Conservation (phyloP, 2,113 vertebrate genomes). For the Osmerus eperlanus region DNA sequence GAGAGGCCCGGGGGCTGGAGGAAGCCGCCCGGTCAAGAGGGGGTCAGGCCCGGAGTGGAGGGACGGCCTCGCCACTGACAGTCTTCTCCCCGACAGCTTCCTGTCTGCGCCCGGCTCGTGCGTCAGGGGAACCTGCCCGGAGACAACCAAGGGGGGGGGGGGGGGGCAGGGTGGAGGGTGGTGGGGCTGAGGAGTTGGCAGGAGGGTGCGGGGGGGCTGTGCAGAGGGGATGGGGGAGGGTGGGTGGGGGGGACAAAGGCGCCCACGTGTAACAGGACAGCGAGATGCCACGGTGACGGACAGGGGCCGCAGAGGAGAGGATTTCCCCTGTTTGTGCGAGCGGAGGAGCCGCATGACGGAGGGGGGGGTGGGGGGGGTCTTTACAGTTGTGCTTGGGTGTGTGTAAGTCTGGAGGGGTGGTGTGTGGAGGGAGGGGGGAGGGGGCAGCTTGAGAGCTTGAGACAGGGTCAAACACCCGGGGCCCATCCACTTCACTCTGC, state of each 20-base stretch:
- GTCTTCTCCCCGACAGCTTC: conserved; percentile 68
- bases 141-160: conserved; percentile 17
- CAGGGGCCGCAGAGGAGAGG: conserved; percentile 62
- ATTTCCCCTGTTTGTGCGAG: conserved; percentile 70
- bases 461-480: conserved; percentile 5
- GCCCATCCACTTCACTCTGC: conserved; percentile 52
- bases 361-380: no score
- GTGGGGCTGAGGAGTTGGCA: conserved; percentile 14
- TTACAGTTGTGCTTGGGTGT: no score
- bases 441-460: no score
- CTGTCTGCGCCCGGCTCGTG: conserved; percentile 61
- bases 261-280: conserved; percentile 53
- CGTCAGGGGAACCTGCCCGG: conserved; percentile 38
- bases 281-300: conserved; percentile 63
- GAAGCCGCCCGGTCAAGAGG: conserved; percentile 64
- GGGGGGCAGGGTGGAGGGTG: conserved; percentile 63
- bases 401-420: no score
- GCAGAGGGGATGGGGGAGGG: neutral
- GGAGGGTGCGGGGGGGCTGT: conserved; percentile 8
- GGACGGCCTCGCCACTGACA: conserved; percentile 68
- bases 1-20: conserved; percentile 56
- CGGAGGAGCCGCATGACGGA: no score
- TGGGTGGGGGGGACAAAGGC: conserved; percentile 25
- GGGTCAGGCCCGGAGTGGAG: conserved; percentile 67
- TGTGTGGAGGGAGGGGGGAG: no score